Evolutionary conservation across 2,888 invertebrate genomes (phyloP), one percentile per base, ranked within the genome.

Genomic region (Eristalis intricaria): DNA sequence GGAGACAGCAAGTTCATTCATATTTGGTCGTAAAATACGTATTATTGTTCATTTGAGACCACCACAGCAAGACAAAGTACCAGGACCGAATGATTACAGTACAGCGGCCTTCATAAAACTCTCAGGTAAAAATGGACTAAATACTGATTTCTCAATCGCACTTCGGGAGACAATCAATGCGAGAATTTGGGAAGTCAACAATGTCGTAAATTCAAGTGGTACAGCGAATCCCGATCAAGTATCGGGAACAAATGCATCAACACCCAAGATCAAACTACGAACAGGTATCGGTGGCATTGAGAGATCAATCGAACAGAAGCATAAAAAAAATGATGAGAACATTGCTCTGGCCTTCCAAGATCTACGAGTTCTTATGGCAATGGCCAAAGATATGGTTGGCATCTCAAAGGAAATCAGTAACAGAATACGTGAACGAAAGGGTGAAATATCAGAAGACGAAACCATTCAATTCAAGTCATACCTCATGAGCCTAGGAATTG

Each of bases 251-350:
- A 70, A 50, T 32, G 75, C 71, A 13, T 22, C 83, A 15, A 29
- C 19, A 7, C 75, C 70, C 19, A 89, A 79, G 89, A 96, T 96
- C 70, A 96, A 96, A 92, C 95, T 96, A 63, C 94, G 97, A 69
- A 96, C 96, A 10, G 99, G 99, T 66, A 99, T 99, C 90, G 97
- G 97, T 63, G 99, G 99, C 1, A 99, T 99, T 90, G 99, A 99
- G 93, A 95, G 98, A 90, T 96, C 97, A 90, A 95, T 99, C 86
- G 96, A 98, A 91, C 97, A 98, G 91, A 97, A 97, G 91, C 97
- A 98, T 68, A 96, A 97, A 92, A 97, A 96, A 60, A 98, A 98
- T 0, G 98, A 98, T 93, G 96, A 97, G 91, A 98, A 97, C 91
- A 99, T 99, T 90, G 96, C 95, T 19, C 94, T 96, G 89, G 99